Conservation (phyloP, 2,113 vertebrate genomes). For the Myrmecobius fasciatus region DNA sequence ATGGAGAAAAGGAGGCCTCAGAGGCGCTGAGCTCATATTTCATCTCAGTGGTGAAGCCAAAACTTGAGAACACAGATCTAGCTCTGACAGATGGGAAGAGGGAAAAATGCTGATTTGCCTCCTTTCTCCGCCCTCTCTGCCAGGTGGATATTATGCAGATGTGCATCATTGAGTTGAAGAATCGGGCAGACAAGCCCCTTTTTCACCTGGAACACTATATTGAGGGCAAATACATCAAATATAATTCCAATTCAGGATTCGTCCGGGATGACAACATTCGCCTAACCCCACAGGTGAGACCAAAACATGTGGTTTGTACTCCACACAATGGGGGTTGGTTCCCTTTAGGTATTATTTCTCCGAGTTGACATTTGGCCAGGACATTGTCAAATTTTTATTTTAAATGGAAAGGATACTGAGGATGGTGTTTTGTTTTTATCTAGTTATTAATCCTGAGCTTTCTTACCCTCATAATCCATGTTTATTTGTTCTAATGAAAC, state of each 20-base stretch:
- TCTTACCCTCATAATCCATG: neutral
- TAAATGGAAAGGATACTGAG: neutral
- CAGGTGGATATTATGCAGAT: conserved; percentile 99
- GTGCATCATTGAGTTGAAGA: conserved; percentile 93
- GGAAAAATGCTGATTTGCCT: neutral
- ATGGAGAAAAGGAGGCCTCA: neutral
- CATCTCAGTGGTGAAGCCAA: neutral
- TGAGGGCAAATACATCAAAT: conserved; percentile 99
- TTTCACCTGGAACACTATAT: conserved; percentile 99
- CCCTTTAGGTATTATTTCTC: neutral
- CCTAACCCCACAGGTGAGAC: conserved; percentile 95
- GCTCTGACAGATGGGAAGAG: neutral
- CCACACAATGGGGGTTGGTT: neutral
- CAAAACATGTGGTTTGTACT: neutral
- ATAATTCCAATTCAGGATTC: conserved; percentile 99
- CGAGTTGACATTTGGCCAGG: neutral
- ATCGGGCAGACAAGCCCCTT: conserved; percentile 89
- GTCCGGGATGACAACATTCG: conserved; percentile 96
- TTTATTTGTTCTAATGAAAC: neutral
- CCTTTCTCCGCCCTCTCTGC: neutral
- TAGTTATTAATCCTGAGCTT: neutral
- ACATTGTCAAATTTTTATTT: neutral
- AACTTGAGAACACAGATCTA: neutral
- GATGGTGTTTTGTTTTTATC: neutral
- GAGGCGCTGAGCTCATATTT: neutral